phyloP scores from a whole-genome alignment of 64 coral and sea anemone genomes.

The Exaiptasia diaphana region DNA sequence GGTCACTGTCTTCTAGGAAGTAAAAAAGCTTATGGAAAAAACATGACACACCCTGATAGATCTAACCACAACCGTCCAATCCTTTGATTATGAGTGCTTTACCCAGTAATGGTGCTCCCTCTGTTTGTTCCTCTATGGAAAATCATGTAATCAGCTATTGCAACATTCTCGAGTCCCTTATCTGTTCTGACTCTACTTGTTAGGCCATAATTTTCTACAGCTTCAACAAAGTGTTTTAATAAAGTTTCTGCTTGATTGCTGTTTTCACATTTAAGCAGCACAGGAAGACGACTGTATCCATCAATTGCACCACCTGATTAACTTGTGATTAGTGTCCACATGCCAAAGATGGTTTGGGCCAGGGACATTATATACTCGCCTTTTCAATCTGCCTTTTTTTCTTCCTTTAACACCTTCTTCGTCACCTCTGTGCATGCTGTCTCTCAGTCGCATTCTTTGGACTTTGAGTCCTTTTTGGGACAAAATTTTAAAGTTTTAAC shows the following conservation, averaged over 20 bases:
- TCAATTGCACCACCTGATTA: slow-evolving; percentile 61
- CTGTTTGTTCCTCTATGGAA: slow-evolving; percentile 55
- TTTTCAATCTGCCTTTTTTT: slow-evolving; percentile 42
- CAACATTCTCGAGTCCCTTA: slow-evolving; percentile 61
- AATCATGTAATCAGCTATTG: slow-evolving; percentile 64
- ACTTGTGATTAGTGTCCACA: slow-evolving; percentile 51
- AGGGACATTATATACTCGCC: slow-evolving; percentile 53
- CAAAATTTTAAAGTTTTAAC: slow-evolving; percentile 34
- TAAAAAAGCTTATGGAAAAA: slow-evolving; percentile 63
- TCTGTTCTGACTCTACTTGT: slow-evolving; percentile 73
- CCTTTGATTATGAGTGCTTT: slow-evolving; percentile 60
- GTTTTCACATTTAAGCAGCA: slow-evolving; percentile 55
- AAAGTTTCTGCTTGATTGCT: slow-evolving; percentile 63
- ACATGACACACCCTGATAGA: slow-evolving; percentile 45
- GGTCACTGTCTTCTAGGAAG: slow-evolving; percentile 45
- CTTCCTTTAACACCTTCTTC: slow-evolving; percentile 32
- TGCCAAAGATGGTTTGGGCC: slow-evolving; percentile 32
- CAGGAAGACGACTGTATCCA: slow-evolving; percentile 65
- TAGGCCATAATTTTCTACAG: slow-evolving; percentile 52
- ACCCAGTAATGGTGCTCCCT: slow-evolving; percentile 65
- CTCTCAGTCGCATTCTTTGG: slow-evolving; percentile 52
- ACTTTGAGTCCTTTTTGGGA: slow-evolving; percentile 38
- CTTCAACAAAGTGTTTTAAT: slow-evolving; percentile 36
- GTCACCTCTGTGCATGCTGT: slow-evolving; percentile 53
- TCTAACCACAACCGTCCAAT: slow-evolving; percentile 47